Evolutionary conservation across 2,113 vertebrate species (phyloP).

Genomic region (Catharus bicknelli): DNA sequence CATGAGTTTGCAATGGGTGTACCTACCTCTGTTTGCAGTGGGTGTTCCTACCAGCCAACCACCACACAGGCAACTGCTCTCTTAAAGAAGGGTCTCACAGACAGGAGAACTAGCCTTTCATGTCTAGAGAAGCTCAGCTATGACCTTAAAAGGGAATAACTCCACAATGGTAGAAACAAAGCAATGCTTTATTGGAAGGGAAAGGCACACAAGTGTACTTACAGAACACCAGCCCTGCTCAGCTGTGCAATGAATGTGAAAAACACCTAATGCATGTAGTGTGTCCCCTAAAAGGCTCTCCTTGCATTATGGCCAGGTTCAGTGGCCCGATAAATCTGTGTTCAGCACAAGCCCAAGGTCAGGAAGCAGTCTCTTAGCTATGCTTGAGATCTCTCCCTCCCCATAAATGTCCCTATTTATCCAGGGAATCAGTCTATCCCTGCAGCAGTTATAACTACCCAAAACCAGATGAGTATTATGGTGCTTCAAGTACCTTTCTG

Average conservation of each 20-base stretch:
- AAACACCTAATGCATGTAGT: background rate
- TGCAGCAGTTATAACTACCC: background rate
- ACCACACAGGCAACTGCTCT: accelerated
- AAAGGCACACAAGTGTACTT: background rate
- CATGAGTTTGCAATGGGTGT: accelerated
- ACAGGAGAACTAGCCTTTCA: background rate
- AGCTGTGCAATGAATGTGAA: background rate
- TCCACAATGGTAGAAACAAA: background rate
- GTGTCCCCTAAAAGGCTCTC: background rate
- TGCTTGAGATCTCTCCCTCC: background rate
- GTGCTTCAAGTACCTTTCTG: background rate
- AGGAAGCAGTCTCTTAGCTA: background rate
- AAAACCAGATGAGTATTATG: background rate
- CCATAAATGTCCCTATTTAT: background rate
- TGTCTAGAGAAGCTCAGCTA: background rate
- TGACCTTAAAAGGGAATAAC: background rate
- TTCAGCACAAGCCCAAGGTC: background rate
- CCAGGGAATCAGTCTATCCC: background rate
- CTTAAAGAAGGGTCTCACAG: background rate
- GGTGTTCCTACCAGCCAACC: background rate
- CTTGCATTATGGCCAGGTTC: background rate
- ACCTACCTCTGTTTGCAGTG: background rate
- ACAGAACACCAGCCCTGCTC: background rate
- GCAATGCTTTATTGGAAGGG: background rate
- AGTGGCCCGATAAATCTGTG: background rate